These are phyloP conservation scores for Perognathus longimembris DNA, from an alignment of 2,113 vertebrate species.

Conservation along the genomic window DNA sequence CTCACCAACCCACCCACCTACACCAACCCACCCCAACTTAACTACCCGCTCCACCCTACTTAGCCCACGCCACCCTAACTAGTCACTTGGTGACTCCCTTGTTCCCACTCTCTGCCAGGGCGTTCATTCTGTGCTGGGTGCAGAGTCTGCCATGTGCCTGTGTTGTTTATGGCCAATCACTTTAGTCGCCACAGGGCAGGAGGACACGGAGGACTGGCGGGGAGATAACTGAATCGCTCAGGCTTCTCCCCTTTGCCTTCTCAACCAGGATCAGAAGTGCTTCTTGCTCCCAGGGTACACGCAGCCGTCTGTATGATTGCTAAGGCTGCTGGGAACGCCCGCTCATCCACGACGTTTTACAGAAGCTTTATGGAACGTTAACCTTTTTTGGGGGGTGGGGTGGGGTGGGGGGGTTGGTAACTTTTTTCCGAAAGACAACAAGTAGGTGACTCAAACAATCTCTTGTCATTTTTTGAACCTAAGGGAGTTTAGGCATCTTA, in stretches of 20 bases:
- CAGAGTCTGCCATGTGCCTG: slow-evolving; percentile 62
- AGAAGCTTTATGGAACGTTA: slow-evolving; percentile 82
- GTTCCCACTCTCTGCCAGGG: neutral
- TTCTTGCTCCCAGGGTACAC: slow-evolving; percentile 80
- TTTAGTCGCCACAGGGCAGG: slow-evolving; percentile 60
- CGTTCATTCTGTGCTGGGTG: slow-evolving; percentile 79
- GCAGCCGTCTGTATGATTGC: slow-evolving; percentile 81
- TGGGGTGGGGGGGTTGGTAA: too few relatives aligned
- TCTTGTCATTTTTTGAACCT: slow-evolving; percentile 57
- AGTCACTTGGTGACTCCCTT: too few relatives aligned
- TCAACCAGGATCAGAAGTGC: slow-evolving; percentile 83
- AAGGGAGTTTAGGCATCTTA: slow-evolving; percentile 69
- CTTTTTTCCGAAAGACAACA: slow-evolving; percentile 80
- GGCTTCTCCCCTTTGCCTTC: slow-evolving; percentile 82
- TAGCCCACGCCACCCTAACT: too few relatives aligned
- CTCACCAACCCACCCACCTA: too few relatives aligned
- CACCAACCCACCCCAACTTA: too few relatives aligned
- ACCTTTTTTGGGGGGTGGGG: too few relatives aligned
- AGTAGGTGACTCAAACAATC: slow-evolving; percentile 76
- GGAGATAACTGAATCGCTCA: slow-evolving; percentile 84
- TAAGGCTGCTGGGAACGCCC: slow-evolving; percentile 83
- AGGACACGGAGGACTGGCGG: slow-evolving; percentile 53
- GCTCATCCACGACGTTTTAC: slow-evolving; percentile 77
- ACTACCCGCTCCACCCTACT: too few relatives aligned
- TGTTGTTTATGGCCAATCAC: slow-evolving; percentile 83